These are phyloP conservation scores for Coregonus ussuriensis DNA, from an alignment of 2,797 vertebrate genomes.

Conservation along the genomic window DNA sequence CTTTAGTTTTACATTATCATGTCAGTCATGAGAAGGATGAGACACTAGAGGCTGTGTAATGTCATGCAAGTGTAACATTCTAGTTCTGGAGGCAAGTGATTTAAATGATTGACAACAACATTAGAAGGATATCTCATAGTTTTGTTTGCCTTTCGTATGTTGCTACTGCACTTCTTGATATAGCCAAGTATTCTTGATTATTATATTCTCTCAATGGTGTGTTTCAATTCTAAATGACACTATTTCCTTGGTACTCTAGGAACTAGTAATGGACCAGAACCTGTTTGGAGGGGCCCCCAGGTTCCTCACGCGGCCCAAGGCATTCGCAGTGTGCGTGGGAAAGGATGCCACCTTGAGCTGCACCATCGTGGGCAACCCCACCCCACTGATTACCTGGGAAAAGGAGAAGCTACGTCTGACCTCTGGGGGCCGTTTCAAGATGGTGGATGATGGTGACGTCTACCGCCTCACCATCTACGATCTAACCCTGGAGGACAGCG, in stretches of 20 bases:
- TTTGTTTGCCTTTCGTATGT: neutral
- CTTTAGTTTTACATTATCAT: neutral
- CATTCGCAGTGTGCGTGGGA: conserved; percentile 87
- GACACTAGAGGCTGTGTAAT: neutral
- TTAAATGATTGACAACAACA: neutral
- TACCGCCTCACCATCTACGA: conserved; percentile 93
- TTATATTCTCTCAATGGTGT: neutral
- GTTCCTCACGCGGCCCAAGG: conserved; percentile 94
- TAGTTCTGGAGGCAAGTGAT: neutral
- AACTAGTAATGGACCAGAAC: conserved; percentile 85
- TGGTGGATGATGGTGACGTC: conserved; percentile 87
- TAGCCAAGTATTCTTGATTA: neutral
- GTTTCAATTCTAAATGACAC: neutral
- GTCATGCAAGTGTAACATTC: neutral
- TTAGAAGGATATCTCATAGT: neutral
- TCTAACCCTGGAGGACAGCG: conserved; percentile 88
- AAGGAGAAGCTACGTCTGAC: conserved; percentile 86
- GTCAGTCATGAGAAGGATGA: neutral
- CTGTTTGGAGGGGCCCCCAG: conserved; percentile 90
- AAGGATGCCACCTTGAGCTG: conserved; percentile 95
- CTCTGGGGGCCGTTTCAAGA: conserved; percentile 89
- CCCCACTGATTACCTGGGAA: conserved; percentile 91
- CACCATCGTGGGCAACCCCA: conserved; percentile 90
- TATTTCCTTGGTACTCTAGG: conserved; percentile 51
- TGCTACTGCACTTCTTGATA: neutral